phyloP scores from a whole-genome alignment of 2,797 vertebrate genomes.

The Sciaenops ocellatus region DNA sequence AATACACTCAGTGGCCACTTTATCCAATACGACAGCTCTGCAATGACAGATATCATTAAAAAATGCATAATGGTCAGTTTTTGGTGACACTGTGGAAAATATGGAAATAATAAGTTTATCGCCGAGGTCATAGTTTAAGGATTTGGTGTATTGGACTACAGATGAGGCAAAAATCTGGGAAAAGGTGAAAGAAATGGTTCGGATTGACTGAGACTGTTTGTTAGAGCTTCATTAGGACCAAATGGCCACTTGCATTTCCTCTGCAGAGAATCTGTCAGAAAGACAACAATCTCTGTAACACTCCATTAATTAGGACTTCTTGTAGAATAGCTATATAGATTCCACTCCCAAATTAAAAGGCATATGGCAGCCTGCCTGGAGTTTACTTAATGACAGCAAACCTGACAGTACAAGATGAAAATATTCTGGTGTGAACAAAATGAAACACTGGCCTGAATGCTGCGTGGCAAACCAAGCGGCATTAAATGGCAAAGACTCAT shows the following conservation, averaged over 20 bases:
- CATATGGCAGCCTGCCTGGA: slow-evolving; percentile 29
- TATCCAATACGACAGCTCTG: neutral
- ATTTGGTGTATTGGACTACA: neutral
- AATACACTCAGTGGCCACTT: neutral
- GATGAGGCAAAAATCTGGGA: neutral
- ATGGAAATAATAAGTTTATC: too few species aligned
- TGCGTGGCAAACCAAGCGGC: slow-evolving; percentile 2
- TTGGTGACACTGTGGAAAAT: neutral
- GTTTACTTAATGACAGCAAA: slow-evolving; percentile 47
- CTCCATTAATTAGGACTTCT: slow-evolving; percentile 47
- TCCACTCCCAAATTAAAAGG: slow-evolving; percentile 34
- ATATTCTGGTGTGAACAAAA: slow-evolving; percentile 17
- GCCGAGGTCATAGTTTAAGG: neutral
- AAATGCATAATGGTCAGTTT: neutral
- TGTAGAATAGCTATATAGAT: slow-evolving; percentile 16
- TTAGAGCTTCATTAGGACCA: slow-evolving; percentile 29
- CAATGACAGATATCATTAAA: neutral
- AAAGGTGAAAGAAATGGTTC: neutral
- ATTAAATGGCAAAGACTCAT: neutral
- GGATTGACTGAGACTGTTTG: neutral
- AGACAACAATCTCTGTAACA: slow-evolving; percentile 38
- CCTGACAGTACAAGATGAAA: slow-evolving; percentile 18
- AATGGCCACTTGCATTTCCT: slow-evolving; percentile 5
- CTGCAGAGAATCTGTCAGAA: slow-evolving; percentile 39
- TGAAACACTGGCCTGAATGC: neutral